A percentile compares a stretch with the other conserved stretches of the same genome.
phyloP scores from a whole-genome alignment of 2,797 vertebrate species.

The Danionella dracula region DNA sequence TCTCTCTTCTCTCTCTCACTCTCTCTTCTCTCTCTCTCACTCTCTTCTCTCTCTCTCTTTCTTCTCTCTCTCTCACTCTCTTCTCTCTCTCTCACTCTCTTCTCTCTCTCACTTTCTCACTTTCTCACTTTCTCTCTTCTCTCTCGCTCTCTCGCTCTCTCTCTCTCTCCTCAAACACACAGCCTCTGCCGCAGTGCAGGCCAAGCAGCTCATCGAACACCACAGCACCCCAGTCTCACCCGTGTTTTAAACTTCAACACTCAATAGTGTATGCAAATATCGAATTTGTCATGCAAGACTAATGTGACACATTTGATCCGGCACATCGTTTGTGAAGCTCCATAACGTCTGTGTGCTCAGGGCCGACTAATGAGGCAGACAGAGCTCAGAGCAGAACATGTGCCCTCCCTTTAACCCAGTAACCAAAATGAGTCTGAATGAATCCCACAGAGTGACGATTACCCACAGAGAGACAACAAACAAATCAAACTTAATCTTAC shows the following conservation, averaged over 20 bases:
- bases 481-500: no score
- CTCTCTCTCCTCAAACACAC: constrained; percentile 51
- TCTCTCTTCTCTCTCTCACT: constrained; percentile 38
- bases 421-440: constrained; percentile 20
- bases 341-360: constrained; percentile 22
- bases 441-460: background rate
- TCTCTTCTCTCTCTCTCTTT: constrained; percentile 10
- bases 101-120: constrained; percentile 43
- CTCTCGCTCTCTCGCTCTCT: constrained; percentile 38
- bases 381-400: constrained; percentile 28
- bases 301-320: constrained; percentile 40
- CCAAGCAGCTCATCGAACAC: constrained; percentile 53
- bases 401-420: constrained; percentile 38
- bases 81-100: constrained; percentile 8
- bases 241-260: constrained; percentile 5
- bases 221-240: background rate
- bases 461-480: no score
- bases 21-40: constrained; percentile 32
- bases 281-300: background rate
- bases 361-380: constrained; percentile 44
- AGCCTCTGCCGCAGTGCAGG: constrained; percentile 72
- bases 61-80: constrained; percentile 47
- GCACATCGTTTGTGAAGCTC: constrained; percentile 20
- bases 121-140: background rate
- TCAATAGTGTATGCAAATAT: background rate